phyloP scores from a whole-genome alignment of 2,113 vertebrate species.

The Aplodontia rufa region DNA sequence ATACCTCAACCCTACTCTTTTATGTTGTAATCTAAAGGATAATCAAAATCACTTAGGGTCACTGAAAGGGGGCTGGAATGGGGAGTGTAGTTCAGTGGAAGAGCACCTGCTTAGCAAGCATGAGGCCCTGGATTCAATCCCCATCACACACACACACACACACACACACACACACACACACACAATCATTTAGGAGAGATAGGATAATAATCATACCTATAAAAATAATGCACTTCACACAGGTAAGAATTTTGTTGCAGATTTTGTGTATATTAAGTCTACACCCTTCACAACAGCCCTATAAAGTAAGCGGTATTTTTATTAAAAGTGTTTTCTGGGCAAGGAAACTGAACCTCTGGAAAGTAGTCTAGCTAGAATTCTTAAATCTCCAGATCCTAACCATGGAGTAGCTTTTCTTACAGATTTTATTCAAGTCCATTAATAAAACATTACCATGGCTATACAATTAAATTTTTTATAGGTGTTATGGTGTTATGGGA shows the following conservation, averaged over 20 bases:
- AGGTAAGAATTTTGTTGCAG: neutral
- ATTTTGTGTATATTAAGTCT: neutral
- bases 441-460: neutral
- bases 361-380: neutral
- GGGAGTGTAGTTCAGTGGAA: neutral
- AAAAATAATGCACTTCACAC: neutral
- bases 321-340: neutral
- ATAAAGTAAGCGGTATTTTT: neutral
- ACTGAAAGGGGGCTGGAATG: neutral
- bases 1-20: neutral
- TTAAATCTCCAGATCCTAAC: neutral
- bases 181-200: neutral
- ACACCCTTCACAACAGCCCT: neutral
- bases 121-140: neutral
- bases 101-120: too few relatives aligned
- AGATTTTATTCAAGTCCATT: neutral
- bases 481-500: accelerated
- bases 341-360: neutral
- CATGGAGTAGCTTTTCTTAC: neutral
- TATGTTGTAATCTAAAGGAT: neutral
- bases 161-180: neutral
- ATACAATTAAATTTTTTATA: neutral
- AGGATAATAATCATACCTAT: neutral
- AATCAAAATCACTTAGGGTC: neutral
- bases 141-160: neutral